These are phyloP conservation scores for Heliconius himera DNA, from an alignment of 1,140 invertebrate species.

Conservation along the genomic window DNA sequence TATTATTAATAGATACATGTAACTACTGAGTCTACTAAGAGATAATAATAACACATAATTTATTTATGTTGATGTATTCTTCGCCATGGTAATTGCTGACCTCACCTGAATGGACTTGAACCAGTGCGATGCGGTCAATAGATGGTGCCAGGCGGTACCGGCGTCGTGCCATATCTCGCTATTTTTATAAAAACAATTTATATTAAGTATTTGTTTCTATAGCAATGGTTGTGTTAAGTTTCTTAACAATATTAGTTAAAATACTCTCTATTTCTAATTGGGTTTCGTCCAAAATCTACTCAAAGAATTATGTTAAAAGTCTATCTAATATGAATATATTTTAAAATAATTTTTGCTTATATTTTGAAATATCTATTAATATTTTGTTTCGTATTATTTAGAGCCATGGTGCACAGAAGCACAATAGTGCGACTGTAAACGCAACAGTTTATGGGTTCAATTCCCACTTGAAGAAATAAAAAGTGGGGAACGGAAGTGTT, in stretches of 20 bases:
- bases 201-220: slow-evolving; percentile 22
- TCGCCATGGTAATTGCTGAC: slow-evolving; percentile 25
- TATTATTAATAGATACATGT: too few species aligned
- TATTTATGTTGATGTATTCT: background rate
- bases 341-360: too few species aligned
- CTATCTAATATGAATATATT: too few species aligned
- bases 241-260: background rate
- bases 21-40: too few species aligned
- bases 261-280: background rate
- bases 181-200: slow-evolving; percentile 24
- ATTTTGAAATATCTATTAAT: too few species aligned
- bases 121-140: slow-evolving; percentile 49
- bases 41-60: background rate
- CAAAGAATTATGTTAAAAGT: too few species aligned
- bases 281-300: background rate
- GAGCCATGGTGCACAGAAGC: too few species aligned
- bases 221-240: slow-evolving; percentile 6
- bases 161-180: slow-evolving; percentile 32
- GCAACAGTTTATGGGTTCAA: too few species aligned
- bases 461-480: too few species aligned
- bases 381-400: too few species aligned
- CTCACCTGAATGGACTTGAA: slow-evolving; percentile 41
- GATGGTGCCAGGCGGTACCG: slow-evolving; percentile 50
- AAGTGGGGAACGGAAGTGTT: too few species aligned
- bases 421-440: too few species aligned